A percentile compares a stretch with the other conserved stretches of the same genome.
Evolutionary conservation across 2,113 vertebrate genomes (phyloP).

Genomic region (Pelmatolapia mariae): DNA sequence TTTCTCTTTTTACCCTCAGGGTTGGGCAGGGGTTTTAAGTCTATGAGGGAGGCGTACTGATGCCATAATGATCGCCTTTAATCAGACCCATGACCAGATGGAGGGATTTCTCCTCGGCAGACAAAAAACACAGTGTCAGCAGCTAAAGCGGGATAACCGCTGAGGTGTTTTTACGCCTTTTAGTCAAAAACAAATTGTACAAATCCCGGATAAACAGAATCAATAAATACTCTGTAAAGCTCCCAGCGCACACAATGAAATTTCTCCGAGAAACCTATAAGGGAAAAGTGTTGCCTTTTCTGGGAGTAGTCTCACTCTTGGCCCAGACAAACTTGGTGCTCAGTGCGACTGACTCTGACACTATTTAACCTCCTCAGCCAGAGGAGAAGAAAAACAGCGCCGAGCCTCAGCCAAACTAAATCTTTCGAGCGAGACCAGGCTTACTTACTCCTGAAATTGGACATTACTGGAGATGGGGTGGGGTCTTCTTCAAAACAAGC

Average conservation of each 20-base stretch:
- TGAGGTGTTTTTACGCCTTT: slow-evolving; percentile 34
- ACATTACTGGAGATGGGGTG: slow-evolving; percentile 39
- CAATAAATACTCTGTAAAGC: slow-evolving; percentile 24
- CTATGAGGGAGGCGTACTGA: slow-evolving; percentile 60
- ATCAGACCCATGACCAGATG: slow-evolving; percentile 72
- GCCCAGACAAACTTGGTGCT: slow-evolving; percentile 32
- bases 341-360: slow-evolving; percentile 39
- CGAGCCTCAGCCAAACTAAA: slow-evolving; percentile 50
- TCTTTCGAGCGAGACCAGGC: slow-evolving; percentile 23
- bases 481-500: slow-evolving; percentile 17
- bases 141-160: slow-evolving; percentile 18
- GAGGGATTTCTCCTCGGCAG: slow-evolving; percentile 53
- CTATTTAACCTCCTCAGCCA: slow-evolving; percentile 57
- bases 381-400: slow-evolving; percentile 48
- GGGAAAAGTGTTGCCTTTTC: slow-evolving; percentile 26
- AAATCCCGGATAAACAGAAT: slow-evolving; percentile 26
- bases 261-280: slow-evolving; percentile 8
- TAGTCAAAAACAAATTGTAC: slow-evolving; percentile 29
- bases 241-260: neutral
- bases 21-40: slow-evolving; percentile 57
- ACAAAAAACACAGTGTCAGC: slow-evolving; percentile 58
- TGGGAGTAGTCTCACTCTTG: slow-evolving; percentile 41
- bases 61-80: slow-evolving; percentile 72
- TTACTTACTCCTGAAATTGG: slow-evolving; percentile 50
- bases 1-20: slow-evolving; percentile 56